These are phyloP conservation scores for Drosophila tsacasi DNA, from an alignment of 1,140 invertebrate species.

Conservation along the genomic window DNA sequence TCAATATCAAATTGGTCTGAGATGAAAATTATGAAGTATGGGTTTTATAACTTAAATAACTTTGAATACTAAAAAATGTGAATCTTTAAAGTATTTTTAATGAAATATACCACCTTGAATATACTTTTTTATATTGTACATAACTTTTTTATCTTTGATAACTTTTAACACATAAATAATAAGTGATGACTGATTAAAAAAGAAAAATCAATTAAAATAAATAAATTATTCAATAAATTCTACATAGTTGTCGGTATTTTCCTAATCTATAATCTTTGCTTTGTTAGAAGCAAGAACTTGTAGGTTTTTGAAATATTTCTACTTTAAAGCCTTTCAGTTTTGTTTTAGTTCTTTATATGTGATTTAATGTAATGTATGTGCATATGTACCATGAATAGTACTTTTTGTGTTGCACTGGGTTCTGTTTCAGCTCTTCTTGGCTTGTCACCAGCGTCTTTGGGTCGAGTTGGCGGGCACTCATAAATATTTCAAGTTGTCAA, in stretches of 20 bases:
- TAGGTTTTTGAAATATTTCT: background rate
- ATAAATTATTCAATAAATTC: too few relatives aligned
- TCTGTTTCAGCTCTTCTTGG: slow-evolving; percentile 51
- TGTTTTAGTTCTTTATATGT: background rate
- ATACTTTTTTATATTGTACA: too few relatives aligned
- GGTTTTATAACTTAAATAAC: too few relatives aligned
- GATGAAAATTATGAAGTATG: too few relatives aligned
- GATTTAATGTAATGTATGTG: slow-evolving; percentile 4
- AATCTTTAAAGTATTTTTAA: too few relatives aligned
- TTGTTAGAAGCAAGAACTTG: background rate
- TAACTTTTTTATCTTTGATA: too few relatives aligned
- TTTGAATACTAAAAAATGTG: too few relatives aligned
- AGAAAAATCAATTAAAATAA: too few relatives aligned
- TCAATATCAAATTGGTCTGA: too few relatives aligned
- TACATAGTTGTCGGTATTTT: background rate
- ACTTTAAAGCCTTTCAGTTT: background rate
- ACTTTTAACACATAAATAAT: too few relatives aligned
- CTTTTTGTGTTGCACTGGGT: slow-evolving; percentile 17
- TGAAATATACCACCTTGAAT: too few relatives aligned
- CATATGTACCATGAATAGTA: slow-evolving; percentile 5
- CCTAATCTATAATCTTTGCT: background rate
- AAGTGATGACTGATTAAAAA: too few relatives aligned
- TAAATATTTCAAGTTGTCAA: slow-evolving; percentile 58
- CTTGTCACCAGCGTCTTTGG: slow-evolving; percentile 49
- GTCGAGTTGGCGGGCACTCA: slow-evolving; percentile 46